Percentiles rank a stretch among this genome's conserved stretches.
Evolutionary conservation across 2,797 vertebrate genomes (phyloP).

Genomic region (Alauda arvensis): DNA sequence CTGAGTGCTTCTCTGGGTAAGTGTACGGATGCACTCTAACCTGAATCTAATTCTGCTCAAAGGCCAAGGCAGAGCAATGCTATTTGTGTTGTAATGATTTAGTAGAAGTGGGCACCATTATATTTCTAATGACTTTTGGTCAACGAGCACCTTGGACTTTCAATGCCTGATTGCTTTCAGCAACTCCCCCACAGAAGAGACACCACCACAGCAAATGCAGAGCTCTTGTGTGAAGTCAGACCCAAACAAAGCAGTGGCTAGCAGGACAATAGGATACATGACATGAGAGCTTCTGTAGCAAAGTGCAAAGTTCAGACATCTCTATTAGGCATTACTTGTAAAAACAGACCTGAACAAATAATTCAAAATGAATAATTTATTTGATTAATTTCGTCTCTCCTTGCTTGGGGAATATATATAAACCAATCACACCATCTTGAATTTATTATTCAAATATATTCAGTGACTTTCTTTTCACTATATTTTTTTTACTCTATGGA

Average conservation of each 20-base stretch:
- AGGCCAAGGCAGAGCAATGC: constrained; percentile 3
- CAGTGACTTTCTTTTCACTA: constrained; percentile 32
- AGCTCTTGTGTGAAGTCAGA: neutral
- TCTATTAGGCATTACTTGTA: neutral
- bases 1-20: constrained; percentile 27
- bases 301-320: neutral
- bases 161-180: constrained; percentile 29
- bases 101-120: constrained; percentile 27
- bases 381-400: constrained; percentile 46
- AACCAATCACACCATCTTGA: constrained; percentile 41
- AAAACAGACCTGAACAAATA: constrained; percentile 44
- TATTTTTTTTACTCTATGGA: constrained; percentile 39
- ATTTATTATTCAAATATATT: constrained; percentile 63
- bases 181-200: neutral
- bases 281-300: neutral
- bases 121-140: constrained; percentile 43
- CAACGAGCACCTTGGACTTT: neutral
- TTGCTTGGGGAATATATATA: constrained; percentile 37
- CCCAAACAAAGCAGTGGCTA: neutral
- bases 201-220: neutral
- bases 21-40: constrained; percentile 33
- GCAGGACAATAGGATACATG: neutral
- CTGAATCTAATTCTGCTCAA: constrained; percentile 30
- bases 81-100: constrained; percentile 26
- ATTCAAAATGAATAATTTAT: constrained; percentile 59